Evolutionary conservation across 2,113 vertebrate genomes (phyloP).

Genomic region (Athene noctua): DNA sequence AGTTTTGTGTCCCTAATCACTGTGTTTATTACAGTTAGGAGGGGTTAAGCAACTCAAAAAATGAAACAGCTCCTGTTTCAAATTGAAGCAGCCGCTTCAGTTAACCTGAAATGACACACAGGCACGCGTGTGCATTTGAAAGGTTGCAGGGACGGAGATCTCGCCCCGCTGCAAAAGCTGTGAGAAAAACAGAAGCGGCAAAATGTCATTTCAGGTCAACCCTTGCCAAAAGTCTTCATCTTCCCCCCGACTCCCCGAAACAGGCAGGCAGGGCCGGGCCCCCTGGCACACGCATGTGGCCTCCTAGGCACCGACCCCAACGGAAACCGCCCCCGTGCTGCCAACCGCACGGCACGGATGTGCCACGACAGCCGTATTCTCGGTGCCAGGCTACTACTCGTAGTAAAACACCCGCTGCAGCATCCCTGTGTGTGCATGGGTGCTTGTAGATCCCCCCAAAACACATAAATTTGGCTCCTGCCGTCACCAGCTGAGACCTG

Average conservation of each 20-base stretch:
- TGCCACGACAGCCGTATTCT: background rate
- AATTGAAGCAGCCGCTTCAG: background rate
- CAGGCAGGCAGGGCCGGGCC: background rate
- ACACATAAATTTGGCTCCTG: background rate
- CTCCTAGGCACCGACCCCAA: background rate
- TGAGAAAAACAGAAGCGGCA: background rate
- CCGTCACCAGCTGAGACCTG: background rate
- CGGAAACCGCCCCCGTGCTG: background rate
- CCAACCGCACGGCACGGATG: background rate
- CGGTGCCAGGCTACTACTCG: background rate
- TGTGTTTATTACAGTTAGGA: background rate
- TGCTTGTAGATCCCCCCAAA: rapidly evolving
- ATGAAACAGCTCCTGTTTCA: background rate
- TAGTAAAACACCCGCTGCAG: background rate
- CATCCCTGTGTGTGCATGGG: background rate
- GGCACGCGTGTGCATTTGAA: background rate
- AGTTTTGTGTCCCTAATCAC: background rate
- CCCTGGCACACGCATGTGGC: rapidly evolving
- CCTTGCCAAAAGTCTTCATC: background rate
- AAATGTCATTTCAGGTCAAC: conserved; percentile 21
- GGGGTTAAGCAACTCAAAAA: background rate
- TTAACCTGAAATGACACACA: background rate
- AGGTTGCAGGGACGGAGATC: background rate
- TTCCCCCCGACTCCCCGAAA: background rate
- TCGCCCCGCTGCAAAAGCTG: background rate